A percentile compares a stretch with the other conserved stretches of the same genome.
phyloP scores from a whole-genome alignment of 2,113 vertebrate genomes.

The Nettapus auritus region DNA sequence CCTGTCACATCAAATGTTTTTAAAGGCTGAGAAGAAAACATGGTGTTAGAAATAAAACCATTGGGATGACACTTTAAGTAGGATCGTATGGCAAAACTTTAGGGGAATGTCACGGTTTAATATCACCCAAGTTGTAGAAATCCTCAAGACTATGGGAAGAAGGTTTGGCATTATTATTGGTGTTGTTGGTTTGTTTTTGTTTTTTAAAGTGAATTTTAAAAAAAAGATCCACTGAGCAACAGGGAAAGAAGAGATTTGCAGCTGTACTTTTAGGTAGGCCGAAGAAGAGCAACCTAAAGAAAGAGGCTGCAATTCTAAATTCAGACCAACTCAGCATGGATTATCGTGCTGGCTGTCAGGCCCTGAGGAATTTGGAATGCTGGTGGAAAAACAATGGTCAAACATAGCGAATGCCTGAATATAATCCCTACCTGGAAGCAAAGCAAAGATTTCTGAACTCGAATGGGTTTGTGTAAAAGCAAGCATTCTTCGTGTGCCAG shows the following conservation, averaged over 20 bases:
- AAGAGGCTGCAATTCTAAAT: neutral
- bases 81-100: neutral
- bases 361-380: neutral
- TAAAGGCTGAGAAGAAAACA: neutral
- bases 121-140: neutral
- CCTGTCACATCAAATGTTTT: neutral
- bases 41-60: neutral
- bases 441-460: no score
- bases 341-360: neutral
- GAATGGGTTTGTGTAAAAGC: neutral
- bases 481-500: neutral
- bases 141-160: neutral
- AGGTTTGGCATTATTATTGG: neutral
- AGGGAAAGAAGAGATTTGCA: neutral
- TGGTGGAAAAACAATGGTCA: neutral
- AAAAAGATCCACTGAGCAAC: neutral
- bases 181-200: neutral
- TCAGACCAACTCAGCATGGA: neutral
- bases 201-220: no score
- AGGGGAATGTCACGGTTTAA: no score
- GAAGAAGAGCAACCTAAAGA: neutral
- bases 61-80: neutral
- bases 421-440: neutral
- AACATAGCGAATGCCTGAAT: neutral
- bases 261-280: neutral